Evolutionary conservation across 2,797 vertebrate species (phyloP), one percentile per base, ranked within the genome.

Genomic region (Orestias chungarensis): DNA sequence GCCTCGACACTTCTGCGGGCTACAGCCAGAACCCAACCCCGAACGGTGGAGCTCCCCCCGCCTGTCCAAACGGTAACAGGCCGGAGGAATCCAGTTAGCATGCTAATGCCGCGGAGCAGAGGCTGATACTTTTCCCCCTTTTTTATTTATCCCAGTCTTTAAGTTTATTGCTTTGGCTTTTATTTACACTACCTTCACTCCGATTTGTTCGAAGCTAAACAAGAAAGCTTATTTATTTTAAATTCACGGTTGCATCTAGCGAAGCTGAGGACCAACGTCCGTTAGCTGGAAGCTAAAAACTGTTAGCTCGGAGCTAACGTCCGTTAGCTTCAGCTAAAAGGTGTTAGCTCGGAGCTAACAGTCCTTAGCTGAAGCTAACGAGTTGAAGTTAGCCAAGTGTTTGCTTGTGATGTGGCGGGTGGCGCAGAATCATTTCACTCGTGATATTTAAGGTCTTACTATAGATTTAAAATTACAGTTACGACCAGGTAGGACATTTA

Each of bases 11-110:
- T 81, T 83, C 91, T 61, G 83, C 74, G 79, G 79, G 89, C 82
- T 87, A 87, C 91, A 86, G 77, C 82, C 86, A 84, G 82, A 91
- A 72, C 82, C 73, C 92, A 8, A 84, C 93, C 38, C 82, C 87
- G 86, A 94, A 93, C 81, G 93, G 93, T 7, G 91, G 90, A 89
- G 86, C 89, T 44, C 81, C 88, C 72, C 78, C 86, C 50, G 82
- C 73, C 71, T 77, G 76, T 59, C 93, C 91, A 69, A 94, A 94
- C 31, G 94, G 94, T 95, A 88, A 82, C n/a, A 57, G 89, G 86
- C 88, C 82, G 70, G 66, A 1, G 74, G 72, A 70, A n/a, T 76
- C 52, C 70, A 27, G 9, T 71, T 88, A 81, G 84, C 86, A 81
- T 82, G 70, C 75, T 74, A 84, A 69, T 50, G 4, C 31, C 23